Evolutionary conservation across 2,888 invertebrate genomes (phyloP), one percentile per base, ranked within the genome.

Genomic region (Resseliella maxima): DNA sequence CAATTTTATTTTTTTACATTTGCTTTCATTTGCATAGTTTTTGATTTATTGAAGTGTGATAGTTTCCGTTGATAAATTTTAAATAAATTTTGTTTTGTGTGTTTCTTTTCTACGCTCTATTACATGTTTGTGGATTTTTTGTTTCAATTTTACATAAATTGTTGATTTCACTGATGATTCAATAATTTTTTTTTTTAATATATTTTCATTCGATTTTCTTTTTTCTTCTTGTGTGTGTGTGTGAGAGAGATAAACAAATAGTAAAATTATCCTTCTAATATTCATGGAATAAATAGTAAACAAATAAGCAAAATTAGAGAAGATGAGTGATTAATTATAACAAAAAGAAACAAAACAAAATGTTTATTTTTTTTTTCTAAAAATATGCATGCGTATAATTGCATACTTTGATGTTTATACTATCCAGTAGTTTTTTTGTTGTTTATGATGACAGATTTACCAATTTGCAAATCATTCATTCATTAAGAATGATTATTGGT

Each of bases 241-340:
- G n/a, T n/a, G n/a, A n/a, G n/a, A n/a, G 72, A 12, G 72, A 72
- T 72, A 31, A 72, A 72, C 72, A 31, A 72, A 31, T 12, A 12
- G 31, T 12, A 59, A 27, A n/a, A 59, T n/a, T 27, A 24, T 59
- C 24, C 18, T 24, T 35, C 31, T 72, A 72, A 8, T 31, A 12
- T 24, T n/a, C 24, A 72, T 72, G 72, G 10, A 72, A 72, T 72
- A 72, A 72, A 72, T 72, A 72, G 72, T 72, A 35, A 72, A 72
- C 27, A 72, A 31, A 72, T 72, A 31, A 72, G 72, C 72, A 35
- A 72, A 18, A 50, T 50, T 6, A 15, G 41, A 41, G 41, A 41
- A 8, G 46, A 50, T n/a, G 46, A 18, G 46, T 50, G 46, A 15
- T 41, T 12, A 8, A 41, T 41, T 41, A 12, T 41, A 41, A 41